Evolutionary conservation across 2,888 invertebrate species (phyloP), one percentile per base, ranked within the genome.

Genomic region (Cyclophora albipunctata): DNA sequence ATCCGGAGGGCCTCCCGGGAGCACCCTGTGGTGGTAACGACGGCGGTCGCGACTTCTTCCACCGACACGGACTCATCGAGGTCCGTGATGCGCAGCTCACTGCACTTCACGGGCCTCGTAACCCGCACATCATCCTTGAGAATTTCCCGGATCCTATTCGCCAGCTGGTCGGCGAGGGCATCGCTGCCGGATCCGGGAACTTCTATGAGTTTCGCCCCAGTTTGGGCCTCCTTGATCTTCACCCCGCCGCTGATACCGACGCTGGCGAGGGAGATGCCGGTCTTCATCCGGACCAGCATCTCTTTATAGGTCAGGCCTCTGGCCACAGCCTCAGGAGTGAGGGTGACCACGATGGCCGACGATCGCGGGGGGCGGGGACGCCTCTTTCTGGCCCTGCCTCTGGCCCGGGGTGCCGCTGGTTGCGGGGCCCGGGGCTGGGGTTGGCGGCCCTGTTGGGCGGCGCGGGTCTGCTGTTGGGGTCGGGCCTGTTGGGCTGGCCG

Each of bases 211-310:
- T 57, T 53, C 53, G 54, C 59, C 54, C 52, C 57, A 51, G 55
- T 53, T 57, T 55, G 52, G 53, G 55, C 59, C 57, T 54, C 52
- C 55, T 55, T 57, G 51, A 57, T 52, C 40, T 37, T 48, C 7
- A 43, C 43, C 42, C 42, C 34, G 37, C 48, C 48, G 42, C 3
- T 35, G 42, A 42, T 48, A 5, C 34, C 48, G 43, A 42, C 34
- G 35, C 48, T 42, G 35, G 34, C 34, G 43, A 42, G 42, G 7
- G 7, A 37, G 37, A 42, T 34, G 7, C 43, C 43, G 42, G 34
- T 7, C 48, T 42, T 48, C 7, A 35, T 43, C 43, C 35, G 7
- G 34, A 37, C 42, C 42, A 43, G 34, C 43, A 42, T 37, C 34
- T n/a, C 48, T 37, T 37, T 34, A 35, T 42, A 42, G 42, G 34